Evolutionary conservation across 2,888 invertebrate species (phyloP).

Genomic region (Sclerodermus sp.): DNA sequence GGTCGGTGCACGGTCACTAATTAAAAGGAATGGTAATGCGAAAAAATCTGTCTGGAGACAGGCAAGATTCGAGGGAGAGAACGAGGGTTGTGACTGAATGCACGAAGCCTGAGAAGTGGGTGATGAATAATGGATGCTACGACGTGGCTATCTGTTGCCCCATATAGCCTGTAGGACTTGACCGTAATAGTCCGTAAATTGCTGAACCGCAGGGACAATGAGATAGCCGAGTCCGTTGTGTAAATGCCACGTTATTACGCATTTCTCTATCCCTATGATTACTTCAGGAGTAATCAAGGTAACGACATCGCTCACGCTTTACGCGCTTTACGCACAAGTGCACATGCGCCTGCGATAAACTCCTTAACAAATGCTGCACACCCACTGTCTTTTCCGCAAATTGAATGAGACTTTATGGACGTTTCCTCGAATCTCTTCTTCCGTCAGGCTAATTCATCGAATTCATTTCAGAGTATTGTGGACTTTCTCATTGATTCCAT

Average conservation of each 20-base stretch:
- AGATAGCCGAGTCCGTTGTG: conserved; percentile 43
- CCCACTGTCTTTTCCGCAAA: no score
- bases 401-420: no score
- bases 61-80: conserved; percentile 2
- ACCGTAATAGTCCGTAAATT: conserved; percentile 52
- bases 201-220: conserved; percentile 48
- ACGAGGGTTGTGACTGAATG: conserved; percentile 23
- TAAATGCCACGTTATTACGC: conserved; percentile 49
- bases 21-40: background rate
- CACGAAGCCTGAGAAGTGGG: conserved; percentile 38
- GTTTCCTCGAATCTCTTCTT: no score
- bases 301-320: background rate
- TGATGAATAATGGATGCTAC: conserved; percentile 55
- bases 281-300: conserved; percentile 27
- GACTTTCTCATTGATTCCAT: no score
- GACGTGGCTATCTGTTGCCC: conserved; percentile 43
- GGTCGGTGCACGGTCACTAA: background rate
- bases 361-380: no score
- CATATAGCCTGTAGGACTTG: conserved; percentile 42
- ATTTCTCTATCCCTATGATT: conserved; percentile 40
- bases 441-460: no score
- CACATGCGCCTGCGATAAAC: no score
- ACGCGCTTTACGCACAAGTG: no score
- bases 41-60: background rate
- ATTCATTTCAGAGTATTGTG: no score